Evolutionary conservation across 2,797 vertebrate species (phyloP).

Genomic region (Anomalospiza imberbis): DNA sequence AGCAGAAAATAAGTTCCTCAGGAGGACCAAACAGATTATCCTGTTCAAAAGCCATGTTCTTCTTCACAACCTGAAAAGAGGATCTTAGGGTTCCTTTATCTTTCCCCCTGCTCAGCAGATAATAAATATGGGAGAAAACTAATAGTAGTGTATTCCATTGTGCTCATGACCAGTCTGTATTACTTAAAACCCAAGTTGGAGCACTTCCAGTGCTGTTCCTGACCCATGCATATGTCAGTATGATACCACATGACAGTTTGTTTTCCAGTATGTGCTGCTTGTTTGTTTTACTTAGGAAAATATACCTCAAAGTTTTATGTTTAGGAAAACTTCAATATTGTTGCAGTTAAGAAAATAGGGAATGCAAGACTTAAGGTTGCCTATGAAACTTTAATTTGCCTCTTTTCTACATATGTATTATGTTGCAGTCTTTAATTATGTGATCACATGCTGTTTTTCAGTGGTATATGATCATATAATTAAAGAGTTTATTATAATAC

Average conservation of each 20-base stretch:
- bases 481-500: constrained; percentile 55
- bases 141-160: not conserved
- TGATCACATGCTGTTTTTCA: constrained; percentile 66
- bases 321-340: not conserved
- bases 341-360: constrained; percentile 19
- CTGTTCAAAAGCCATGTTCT: not conserved
- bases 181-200: not conserved
- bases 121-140: not conserved
- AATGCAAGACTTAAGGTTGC: constrained; percentile 52
- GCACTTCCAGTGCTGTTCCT: not conserved
- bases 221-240: not conserved
- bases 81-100: not conserved
- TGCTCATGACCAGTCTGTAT: not conserved
- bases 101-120: not conserved
- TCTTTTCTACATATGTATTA: constrained; percentile 57
- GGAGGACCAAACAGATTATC: not conserved
- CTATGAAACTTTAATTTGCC: constrained; percentile 46
- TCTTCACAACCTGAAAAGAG: not conserved
- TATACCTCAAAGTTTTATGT: not conserved
- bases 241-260: not conserved
- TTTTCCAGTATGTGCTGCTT: not conserved
- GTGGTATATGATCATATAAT: constrained; percentile 50
- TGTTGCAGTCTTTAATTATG: constrained; percentile 60
- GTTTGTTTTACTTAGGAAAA: not conserved
- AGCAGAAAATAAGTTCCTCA: not conserved